These are phyloP conservation scores for Oryzias woworae DNA, from an alignment of 2,113 vertebrate species.

Conservation along the genomic window DNA sequence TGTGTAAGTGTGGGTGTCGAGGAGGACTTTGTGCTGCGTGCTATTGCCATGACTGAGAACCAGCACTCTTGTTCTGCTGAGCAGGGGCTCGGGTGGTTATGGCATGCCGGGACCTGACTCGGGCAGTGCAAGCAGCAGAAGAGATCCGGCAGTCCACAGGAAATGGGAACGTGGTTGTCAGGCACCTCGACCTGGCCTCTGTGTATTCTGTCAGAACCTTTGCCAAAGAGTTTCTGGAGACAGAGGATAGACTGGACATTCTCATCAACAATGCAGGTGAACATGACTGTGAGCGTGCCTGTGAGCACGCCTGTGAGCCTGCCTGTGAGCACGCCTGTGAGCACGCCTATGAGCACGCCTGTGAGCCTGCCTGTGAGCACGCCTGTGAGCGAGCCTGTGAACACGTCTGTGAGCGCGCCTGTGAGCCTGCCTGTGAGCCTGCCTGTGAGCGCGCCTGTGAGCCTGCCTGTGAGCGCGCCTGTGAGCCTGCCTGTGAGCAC, in stretches of 20 bases:
- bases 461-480: no score
- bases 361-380: neutral
- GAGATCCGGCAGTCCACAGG: conserved; percentile 63
- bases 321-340: no score
- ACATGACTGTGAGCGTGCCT: neutral
- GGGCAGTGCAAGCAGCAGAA: conserved; percentile 59
- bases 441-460: neutral
- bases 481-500: neutral
- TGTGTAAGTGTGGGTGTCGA: no score
- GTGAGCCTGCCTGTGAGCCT: neutral
- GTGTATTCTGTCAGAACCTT: conserved; percentile 69
- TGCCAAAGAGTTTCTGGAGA: conserved; percentile 66
- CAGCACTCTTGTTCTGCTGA: neutral
- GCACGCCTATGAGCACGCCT: neutral
- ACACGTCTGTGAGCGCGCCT: no score
- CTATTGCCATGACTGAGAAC: no score
- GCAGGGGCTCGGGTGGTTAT: conserved; percentile 75
- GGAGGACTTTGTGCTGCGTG: no score
- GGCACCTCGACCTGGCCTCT: conserved; percentile 74
- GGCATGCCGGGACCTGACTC: conserved; percentile 75
- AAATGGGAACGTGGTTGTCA: conserved; percentile 72
- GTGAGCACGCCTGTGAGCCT: no score
- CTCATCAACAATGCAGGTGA: conserved; percentile 79
- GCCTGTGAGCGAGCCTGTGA: neutral
- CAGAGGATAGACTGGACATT: conserved; percentile 74